Evolutionary conservation across 2,888 invertebrate genomes (phyloP).

Genomic region (Acanthosoma haemorrhoidale): DNA sequence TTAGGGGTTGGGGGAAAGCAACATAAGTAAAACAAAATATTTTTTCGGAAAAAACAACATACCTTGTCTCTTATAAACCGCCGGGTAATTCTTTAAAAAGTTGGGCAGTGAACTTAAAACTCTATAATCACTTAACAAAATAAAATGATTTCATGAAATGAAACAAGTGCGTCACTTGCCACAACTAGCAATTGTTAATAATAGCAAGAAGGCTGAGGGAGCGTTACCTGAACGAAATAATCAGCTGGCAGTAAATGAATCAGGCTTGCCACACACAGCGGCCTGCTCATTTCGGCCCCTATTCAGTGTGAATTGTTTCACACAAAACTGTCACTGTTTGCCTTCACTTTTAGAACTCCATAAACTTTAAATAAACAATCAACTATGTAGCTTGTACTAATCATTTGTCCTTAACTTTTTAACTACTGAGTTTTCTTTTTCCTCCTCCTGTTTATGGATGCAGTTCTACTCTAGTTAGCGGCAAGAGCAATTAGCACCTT

Average conservation of each 20-base stretch:
- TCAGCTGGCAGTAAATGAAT: not conserved
- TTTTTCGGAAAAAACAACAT: too few species aligned
- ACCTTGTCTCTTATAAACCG: too few species aligned
- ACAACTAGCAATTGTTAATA: too few species aligned
- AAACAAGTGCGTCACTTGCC: too few species aligned
- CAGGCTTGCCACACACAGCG: not conserved
- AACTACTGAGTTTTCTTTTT: not conserved
- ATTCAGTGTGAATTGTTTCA: not conserved
- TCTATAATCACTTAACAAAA: too few species aligned
- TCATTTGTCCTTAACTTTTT: not conserved
- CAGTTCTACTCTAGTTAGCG: not conserved
- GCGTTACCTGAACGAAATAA: not conserved
- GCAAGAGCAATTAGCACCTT: not conserved
- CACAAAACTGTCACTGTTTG: slow-evolving; percentile 8
- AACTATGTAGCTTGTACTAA: not conserved
- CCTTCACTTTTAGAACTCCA: not conserved
- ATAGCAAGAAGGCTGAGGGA: too few species aligned
- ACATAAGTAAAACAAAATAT: too few species aligned
- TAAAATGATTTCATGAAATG: too few species aligned
- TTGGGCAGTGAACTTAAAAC: too few species aligned
- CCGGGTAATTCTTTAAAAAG: too few species aligned
- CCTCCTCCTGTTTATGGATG: not conserved
- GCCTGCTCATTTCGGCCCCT: not conserved
- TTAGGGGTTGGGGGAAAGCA: too few species aligned
- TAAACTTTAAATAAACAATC: not conserved